These are phyloP conservation scores for Agrypnus murinus DNA, from an alignment of 2,888 invertebrate genomes.

Conservation along the genomic window DNA sequence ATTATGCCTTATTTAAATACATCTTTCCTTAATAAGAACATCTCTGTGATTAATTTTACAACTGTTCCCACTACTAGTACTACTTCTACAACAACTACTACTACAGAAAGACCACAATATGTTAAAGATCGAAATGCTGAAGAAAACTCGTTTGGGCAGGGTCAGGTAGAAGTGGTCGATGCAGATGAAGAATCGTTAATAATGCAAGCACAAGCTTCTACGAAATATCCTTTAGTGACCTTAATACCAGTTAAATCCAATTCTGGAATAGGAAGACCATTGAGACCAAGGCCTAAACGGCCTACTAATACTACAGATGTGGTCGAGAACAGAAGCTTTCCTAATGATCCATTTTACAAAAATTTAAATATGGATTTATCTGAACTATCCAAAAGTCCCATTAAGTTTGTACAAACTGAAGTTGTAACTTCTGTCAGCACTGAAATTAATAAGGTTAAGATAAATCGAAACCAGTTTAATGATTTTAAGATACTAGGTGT, in stretches of 20 bases:
- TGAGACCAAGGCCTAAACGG: slow-evolving; percentile 78
- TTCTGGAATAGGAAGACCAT: slow-evolving; percentile 82
- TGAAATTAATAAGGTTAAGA: slow-evolving; percentile 54
- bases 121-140: slow-evolving; percentile 17
- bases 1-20: slow-evolving; percentile 63
- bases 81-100: not conserved
- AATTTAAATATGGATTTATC: slow-evolving; percentile 45
- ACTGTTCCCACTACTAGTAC: not conserved
- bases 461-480: slow-evolving; percentile 54
- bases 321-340: slow-evolving; percentile 65
- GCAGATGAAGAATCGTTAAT: slow-evolving; percentile 66
- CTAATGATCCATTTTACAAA: slow-evolving; percentile 53
- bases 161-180: slow-evolving; percentile 68
- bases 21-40: not conserved
- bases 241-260: slow-evolving; percentile 87
- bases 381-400: slow-evolving; percentile 34
- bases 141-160: slow-evolving; percentile 61
- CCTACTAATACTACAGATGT: slow-evolving; percentile 61
- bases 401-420: slow-evolving; percentile 56
- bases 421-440: slow-evolving; percentile 58
- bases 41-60: not conserved
- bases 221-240: slow-evolving; percentile 75
- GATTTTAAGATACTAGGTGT: slow-evolving; percentile 64
- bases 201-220: slow-evolving; percentile 60
- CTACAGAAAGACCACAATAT: not conserved